phyloP scores from a whole-genome alignment of 2,888 invertebrate genomes.

The Pterostichus niger region DNA sequence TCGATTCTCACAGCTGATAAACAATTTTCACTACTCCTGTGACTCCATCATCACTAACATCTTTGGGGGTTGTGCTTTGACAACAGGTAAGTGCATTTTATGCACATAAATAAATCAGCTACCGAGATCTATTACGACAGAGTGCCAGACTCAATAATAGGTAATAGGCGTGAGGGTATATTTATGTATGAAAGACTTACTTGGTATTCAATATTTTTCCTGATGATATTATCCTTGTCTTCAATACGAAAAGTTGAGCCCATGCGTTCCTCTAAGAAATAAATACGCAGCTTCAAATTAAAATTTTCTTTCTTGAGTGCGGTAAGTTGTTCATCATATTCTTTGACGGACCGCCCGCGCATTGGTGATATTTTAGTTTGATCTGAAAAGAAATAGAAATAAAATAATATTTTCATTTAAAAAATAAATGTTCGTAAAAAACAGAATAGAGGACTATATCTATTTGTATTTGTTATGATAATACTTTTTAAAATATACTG shows the following conservation, averaged over 20 bases:
- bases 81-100: too few relatives aligned
- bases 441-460: too few relatives aligned
- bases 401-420: constrained; percentile 1
- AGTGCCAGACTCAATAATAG: too few relatives aligned
- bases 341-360: constrained; percentile 90
- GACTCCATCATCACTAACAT: too few relatives aligned
- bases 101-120: too few relatives aligned
- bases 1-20: too few relatives aligned
- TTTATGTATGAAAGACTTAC: constrained; percentile 74
- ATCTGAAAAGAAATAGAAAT: constrained; percentile 55
- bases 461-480: too few relatives aligned
- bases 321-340: constrained; percentile 92
- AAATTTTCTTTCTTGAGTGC: constrained; percentile 94
- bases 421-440: background rate
- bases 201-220: constrained; percentile 84
- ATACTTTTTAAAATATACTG: background rate
- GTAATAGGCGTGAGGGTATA: too few relatives aligned
- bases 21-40: too few relatives aligned
- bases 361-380: constrained; percentile 73
- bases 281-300: constrained; percentile 93
- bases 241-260: constrained; percentile 82
- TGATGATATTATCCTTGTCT: constrained; percentile 84
- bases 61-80: too few relatives aligned
- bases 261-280: constrained; percentile 92
- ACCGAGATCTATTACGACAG: too few relatives aligned